These are phyloP conservation scores for Tupaia tana DNA, from an alignment of 2,113 vertebrate genomes.

Conservation along the genomic window DNA sequence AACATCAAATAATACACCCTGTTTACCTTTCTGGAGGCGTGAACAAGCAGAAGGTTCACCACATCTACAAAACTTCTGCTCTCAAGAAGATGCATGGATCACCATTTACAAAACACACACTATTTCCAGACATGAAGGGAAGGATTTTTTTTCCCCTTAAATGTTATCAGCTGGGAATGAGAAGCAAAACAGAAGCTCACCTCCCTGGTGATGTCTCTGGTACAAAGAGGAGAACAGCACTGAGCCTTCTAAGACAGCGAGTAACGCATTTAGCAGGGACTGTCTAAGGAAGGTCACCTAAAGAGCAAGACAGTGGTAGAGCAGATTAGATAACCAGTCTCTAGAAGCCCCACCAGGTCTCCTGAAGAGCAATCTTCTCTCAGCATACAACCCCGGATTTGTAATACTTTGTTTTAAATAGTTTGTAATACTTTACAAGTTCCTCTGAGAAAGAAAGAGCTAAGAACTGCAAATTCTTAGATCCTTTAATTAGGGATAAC, in stretches of 20 bases:
- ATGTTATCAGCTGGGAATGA: neutral
- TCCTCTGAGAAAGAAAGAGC: neutral
- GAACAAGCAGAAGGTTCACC: neutral
- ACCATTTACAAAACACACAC: neutral
- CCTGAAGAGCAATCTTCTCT: neutral
- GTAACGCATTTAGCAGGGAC: neutral
- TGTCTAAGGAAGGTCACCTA: neutral
- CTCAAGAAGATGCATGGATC: neutral
- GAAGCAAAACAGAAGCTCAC: neutral
- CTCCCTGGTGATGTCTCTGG: neutral
- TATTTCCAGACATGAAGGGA: neutral
- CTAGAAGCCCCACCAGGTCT: neutral
- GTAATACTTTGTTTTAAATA: too few species aligned
- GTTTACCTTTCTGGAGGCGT: neutral
- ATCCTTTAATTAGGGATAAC: neutral
- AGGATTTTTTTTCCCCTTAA: neutral
- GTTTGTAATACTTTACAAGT: neutral
- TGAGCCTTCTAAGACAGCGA: neutral
- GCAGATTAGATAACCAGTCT: neutral
- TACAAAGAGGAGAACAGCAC: neutral
- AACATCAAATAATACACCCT: neutral
- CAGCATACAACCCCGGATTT: neutral
- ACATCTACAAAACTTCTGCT: neutral
- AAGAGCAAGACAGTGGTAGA: neutral
- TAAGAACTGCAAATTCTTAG: neutral